phyloP scores from a whole-genome alignment of 2,113 vertebrate species.

The Arvicanthis niloticus region DNA sequence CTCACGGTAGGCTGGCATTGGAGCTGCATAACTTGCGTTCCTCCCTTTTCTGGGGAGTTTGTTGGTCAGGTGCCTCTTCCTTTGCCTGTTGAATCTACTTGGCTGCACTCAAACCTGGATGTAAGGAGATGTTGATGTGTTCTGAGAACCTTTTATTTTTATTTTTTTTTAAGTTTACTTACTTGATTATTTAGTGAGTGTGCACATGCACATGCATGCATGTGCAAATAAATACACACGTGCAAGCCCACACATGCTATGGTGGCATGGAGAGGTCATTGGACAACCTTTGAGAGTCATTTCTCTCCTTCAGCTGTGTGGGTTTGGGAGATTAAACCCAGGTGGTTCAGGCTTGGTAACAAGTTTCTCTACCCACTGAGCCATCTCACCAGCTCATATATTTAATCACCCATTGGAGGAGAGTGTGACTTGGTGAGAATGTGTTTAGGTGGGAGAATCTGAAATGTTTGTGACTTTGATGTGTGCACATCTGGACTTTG shows the following conservation, averaged over 20 bases:
- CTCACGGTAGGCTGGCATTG: background rate
- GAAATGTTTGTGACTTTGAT: background rate
- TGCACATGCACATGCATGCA: too few relatives aligned
- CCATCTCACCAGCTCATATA: background rate
- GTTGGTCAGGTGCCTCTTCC: background rate
- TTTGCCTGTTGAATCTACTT: background rate
- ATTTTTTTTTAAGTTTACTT: background rate
- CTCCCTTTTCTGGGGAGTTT: slow-evolving; percentile 23
- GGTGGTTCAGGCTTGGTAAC: too few relatives aligned
- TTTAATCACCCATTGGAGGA: background rate
- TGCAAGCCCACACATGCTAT: too few relatives aligned
- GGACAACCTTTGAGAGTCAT: background rate
- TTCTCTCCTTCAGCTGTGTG: background rate
- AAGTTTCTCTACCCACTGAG: background rate
- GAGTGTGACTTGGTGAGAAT: background rate
- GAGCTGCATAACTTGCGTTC: slow-evolving; percentile 41
- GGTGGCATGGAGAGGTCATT: background rate
- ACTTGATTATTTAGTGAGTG: background rate
- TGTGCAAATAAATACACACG: background rate
- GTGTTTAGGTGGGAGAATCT: fast-evolving
- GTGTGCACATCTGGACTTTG: background rate
- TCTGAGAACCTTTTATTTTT: background rate
- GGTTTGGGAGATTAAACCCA: background rate
- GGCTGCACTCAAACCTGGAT: background rate
- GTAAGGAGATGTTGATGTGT: fast-evolving